A percentile compares a stretch with the other conserved stretches of the same genome.
Conservation (phyloP, 1,140 invertebrate species). For the Papilio polyxenes region DNA sequence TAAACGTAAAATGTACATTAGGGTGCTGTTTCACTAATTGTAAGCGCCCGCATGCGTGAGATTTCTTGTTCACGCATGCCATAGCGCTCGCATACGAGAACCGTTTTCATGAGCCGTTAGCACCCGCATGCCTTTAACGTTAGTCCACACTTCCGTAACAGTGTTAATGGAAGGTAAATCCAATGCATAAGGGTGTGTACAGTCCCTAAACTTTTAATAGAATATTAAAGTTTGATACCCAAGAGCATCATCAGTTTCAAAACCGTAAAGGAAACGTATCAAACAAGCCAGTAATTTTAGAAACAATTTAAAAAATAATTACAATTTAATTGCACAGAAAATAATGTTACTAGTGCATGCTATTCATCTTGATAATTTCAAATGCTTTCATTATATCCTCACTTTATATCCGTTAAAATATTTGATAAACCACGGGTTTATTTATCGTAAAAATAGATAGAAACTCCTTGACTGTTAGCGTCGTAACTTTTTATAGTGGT, state of each 20-base stretch:
- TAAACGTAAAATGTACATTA: too few species aligned
- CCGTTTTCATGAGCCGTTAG: too few species aligned
- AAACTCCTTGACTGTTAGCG: not conserved
- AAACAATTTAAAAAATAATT: too few species aligned
- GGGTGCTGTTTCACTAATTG: too few species aligned
- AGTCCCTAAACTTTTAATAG: not conserved
- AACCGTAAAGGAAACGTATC: not conserved
- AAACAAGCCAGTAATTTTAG: not conserved
- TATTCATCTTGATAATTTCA: too few species aligned
- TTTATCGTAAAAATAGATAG: not conserved
- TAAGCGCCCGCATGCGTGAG: too few species aligned
- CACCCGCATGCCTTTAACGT: too few species aligned
- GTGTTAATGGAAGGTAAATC: not conserved
- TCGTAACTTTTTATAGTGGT: slow-evolving; percentile 9
- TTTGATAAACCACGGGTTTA: not conserved
- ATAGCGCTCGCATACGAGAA: too few species aligned
- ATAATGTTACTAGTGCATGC: too few species aligned
- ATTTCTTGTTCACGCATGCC: too few species aligned
- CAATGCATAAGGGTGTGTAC: not conserved
- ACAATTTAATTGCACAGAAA: too few species aligned
- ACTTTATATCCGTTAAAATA: not conserved
- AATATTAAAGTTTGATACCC: not conserved
- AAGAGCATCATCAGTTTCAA: not conserved
- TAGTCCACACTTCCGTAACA: not conserved
- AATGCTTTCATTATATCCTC: too few species aligned